Evolutionary conservation across 2,113 vertebrate species (phyloP).

Genomic region (Oryzias celebensis): DNA sequence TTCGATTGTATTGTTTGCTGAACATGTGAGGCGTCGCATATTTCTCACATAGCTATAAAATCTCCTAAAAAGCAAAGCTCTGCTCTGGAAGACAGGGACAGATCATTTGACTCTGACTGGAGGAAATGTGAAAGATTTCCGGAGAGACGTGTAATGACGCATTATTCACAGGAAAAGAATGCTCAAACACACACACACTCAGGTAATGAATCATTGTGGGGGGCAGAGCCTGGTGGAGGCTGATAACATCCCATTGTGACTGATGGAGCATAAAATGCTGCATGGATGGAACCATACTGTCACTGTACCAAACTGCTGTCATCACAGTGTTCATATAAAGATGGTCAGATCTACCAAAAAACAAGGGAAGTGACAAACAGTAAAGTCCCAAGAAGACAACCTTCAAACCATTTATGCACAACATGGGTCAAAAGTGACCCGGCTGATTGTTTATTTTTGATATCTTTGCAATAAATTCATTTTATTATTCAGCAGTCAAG

Average conservation of each 20-base stretch:
- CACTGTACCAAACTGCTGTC: slow-evolving; percentile 28
- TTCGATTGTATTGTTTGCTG: too few species aligned
- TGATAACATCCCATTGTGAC: slow-evolving; percentile 72
- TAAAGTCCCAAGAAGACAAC: slow-evolving; percentile 1
- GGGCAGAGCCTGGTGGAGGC: slow-evolving; percentile 63
- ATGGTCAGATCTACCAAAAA: slow-evolving; percentile 29
- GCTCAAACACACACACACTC: slow-evolving; percentile 22
- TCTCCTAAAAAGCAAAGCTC: slow-evolving; percentile 38
- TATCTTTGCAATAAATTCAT: too few species aligned
- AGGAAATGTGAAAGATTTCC: slow-evolving; percentile 51
- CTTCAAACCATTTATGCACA: too few species aligned
- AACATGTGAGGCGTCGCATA: too few species aligned
- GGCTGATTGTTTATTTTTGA: too few species aligned
- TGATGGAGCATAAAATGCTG: slow-evolving; percentile 71
- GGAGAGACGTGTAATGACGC: slow-evolving; percentile 53
- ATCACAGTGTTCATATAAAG: slow-evolving; percentile 1
- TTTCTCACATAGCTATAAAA: too few species aligned
- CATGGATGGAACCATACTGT: slow-evolving; percentile 46
- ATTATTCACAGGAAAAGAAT: slow-evolving; percentile 43
- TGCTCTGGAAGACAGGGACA: slow-evolving; percentile 50
- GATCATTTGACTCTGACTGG: slow-evolving; percentile 55
- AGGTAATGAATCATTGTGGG: slow-evolving; percentile 72
- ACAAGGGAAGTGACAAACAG: slow-evolving; percentile 23
- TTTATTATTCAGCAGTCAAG: too few species aligned
- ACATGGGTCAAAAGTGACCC: too few species aligned